Percentiles rank a stretch among this genome's conserved stretches.
These are phyloP conservation scores for Melipona beecheii DNA, from an alignment of 2,888 invertebrate genomes.

Conservation along the genomic window DNA sequence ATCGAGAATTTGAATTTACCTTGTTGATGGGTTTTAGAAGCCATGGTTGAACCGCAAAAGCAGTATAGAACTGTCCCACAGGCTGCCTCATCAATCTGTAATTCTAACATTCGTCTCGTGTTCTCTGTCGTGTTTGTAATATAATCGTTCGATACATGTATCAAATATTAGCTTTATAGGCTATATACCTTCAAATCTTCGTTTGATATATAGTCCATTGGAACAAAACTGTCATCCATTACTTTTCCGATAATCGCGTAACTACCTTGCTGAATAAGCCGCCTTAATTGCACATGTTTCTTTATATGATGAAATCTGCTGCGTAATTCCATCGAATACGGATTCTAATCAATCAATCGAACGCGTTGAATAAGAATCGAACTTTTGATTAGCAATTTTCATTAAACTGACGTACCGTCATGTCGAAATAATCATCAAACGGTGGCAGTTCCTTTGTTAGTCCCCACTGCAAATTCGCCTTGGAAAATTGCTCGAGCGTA, in stretches of 20 bases:
- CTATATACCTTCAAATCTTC: conserved; percentile 74
- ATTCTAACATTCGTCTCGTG: conserved; percentile 52
- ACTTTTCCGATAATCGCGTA: conserved; percentile 76
- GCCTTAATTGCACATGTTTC: conserved; percentile 52
- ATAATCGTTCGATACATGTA: accelerated
- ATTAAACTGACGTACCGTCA: conserved; percentile 59
- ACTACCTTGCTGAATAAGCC: conserved; percentile 69
- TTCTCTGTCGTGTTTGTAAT: not conserved
- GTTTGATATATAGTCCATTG: conserved; percentile 69
- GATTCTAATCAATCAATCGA: conserved; percentile 64
- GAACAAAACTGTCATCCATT: conserved; percentile 75
- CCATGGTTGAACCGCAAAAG: conserved; percentile 80
- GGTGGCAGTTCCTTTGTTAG: conserved; percentile 67
- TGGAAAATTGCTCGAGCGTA: conserved; percentile 75
- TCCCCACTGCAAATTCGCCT: conserved; percentile 79
- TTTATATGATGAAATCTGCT: conserved; percentile 61
- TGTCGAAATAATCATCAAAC: conserved; percentile 74
- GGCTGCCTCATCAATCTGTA: conserved; percentile 77
- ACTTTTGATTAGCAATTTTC: not conserved
- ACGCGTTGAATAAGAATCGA: not conserved
- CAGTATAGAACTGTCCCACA: conserved; percentile 70
- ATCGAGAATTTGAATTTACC: conserved; percentile 58
- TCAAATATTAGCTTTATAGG: too few relatives aligned
- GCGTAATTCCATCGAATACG: conserved; percentile 67
- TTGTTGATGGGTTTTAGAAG: conserved; percentile 73